A percentile compares a stretch with the other conserved stretches of the same genome.
Conservation (phyloP, 2,113 vertebrate species). For the Tichodroma muraria region DNA sequence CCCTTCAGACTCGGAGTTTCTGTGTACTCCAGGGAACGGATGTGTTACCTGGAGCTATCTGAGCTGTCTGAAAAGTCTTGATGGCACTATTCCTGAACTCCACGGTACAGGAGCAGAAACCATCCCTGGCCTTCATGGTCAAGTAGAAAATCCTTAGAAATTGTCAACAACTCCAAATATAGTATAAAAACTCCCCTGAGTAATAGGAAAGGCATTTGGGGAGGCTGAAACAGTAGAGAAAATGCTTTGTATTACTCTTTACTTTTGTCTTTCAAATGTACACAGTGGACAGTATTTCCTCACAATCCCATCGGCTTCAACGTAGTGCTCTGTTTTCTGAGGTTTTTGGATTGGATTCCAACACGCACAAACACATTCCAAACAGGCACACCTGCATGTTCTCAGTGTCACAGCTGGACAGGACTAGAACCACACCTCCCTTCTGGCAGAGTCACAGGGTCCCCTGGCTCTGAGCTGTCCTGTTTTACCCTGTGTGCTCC, state of each 20-base stretch:
- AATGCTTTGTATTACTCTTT: neutral
- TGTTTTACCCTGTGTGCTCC: neutral
- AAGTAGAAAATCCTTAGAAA: neutral
- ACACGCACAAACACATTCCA: neutral
- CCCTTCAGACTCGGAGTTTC: neutral
- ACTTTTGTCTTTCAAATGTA: fast-evolving
- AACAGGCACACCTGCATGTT: neutral
- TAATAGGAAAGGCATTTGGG: neutral
- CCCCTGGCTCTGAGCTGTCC: neutral
- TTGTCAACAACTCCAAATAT: neutral
- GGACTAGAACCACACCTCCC: neutral
- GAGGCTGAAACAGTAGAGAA: neutral
- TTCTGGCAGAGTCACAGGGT: neutral
- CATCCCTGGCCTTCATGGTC: neutral
- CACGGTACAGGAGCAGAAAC: neutral
- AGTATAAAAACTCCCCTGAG: neutral
- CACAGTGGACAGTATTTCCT: fast-evolving
- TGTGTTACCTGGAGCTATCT: neutral
- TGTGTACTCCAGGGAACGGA: fast-evolving
- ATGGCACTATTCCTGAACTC: neutral
- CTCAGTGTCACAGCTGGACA: neutral
- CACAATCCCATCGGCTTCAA: fast-evolving
- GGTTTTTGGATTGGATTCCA: neutral
- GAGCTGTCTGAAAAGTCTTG: neutral
- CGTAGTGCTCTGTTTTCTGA: neutral